Base-by-base conservation (phyloP, 2,113 vertebrate genomes). In the Hemibates koningsi region DNA sequence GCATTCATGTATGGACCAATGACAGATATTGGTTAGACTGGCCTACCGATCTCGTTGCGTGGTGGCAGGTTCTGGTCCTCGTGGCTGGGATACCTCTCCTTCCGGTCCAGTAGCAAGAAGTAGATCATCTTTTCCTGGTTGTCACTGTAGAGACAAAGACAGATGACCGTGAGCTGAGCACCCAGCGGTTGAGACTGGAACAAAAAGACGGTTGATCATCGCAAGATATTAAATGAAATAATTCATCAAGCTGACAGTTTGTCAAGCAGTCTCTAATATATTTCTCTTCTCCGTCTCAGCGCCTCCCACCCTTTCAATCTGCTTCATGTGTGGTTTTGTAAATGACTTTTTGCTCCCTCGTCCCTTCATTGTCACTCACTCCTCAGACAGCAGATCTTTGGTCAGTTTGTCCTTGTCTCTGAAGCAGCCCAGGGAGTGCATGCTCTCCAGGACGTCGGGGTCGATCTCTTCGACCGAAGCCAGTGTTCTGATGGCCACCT, bases 81-180 rank as follows among this genome's bases (percentile, higher is more conserved):
- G 1, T 99, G 98, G 91, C 99, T 99, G 5, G 99, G 99, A 89
- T 98, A 99, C 82, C 99, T 94, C 93, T 99, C 99, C 89, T 99
- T 99, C 80, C 99, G 98, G 93, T 99, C 99, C 95, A 99, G 96
- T 14, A 99, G 97, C 29, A 99, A 97, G 94, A 99, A 99, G 92
- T 99, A 99, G 92, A 99, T 99, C 98, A 99, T 99, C 96, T 99
- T 99, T 92, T 99, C 99, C 95, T 99, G 99, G 95, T 99, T 99
- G 93, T 99, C 97, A 90, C 99, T 98, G 93, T 14, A 91, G 57
- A 85, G 27, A 87, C 79, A 81, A 29, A 19, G 45, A 78, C 16
- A 82, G 19, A 53, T 45, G 16, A 21, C 24, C 4, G 1, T 17
- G 24, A 82, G 54, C 54, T 59, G 32, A 78, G 78, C 2, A 56